Evolutionary conservation across 2,797 vertebrate genomes (phyloP).

Genomic region (Anomalospiza imberbis): DNA sequence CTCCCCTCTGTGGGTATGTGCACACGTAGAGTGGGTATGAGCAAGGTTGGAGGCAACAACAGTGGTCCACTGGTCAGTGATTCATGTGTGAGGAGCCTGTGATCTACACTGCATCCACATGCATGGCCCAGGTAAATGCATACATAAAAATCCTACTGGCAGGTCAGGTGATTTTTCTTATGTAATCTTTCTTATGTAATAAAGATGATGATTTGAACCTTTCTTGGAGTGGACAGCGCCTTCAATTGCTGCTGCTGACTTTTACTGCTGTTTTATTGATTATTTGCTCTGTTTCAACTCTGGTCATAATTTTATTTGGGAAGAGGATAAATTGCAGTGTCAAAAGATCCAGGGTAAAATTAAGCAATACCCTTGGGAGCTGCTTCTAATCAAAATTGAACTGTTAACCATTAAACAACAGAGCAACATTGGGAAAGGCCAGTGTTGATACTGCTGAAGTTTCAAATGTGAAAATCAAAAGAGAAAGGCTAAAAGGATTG

Average conservation of each 20-base stretch:
- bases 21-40: rapidly evolving
- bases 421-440: not conserved
- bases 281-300: not conserved
- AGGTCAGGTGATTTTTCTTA: not conserved
- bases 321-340: not conserved
- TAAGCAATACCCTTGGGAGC: not conserved
- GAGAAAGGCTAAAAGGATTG: not conserved
- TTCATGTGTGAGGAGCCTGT: not conserved
- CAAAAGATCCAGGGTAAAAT: not conserved
- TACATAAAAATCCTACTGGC: not conserved
- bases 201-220: not conserved
- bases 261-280: not conserved
- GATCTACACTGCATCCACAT: not conserved
- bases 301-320: not conserved
- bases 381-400: not conserved
- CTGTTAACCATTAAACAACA: not conserved
- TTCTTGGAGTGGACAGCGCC: not conserved
- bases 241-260: not conserved
- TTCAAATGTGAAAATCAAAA: not conserved
- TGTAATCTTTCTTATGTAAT: not conserved
- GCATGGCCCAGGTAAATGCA: not conserved
- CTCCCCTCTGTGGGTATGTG: not conserved
- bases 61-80: not conserved
- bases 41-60: not conserved
- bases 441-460: not conserved